These are phyloP conservation scores for Gymnopithys bicolor DNA, from an alignment of 2,797 vertebrate genomes.

Conservation along the genomic window DNA sequence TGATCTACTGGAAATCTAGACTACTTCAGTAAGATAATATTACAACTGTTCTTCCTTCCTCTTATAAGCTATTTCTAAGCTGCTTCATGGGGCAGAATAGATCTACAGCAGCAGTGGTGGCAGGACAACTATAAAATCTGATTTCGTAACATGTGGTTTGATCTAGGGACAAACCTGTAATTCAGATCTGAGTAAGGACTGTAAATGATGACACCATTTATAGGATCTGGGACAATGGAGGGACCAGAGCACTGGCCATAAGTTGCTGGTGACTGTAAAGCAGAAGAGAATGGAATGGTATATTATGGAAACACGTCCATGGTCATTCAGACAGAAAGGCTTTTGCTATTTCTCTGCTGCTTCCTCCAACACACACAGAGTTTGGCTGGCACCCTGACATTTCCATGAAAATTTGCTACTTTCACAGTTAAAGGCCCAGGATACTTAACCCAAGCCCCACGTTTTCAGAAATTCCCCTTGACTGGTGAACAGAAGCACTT, in stretches of 20 bases:
- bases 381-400: not conserved
- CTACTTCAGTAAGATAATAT: not conserved
- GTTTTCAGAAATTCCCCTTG: not conserved
- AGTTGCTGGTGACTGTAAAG: not conserved
- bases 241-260: not conserved
- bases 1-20: not conserved
- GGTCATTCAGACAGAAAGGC: not conserved
- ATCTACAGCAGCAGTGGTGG: slow-evolving; percentile 1
- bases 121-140: slow-evolving; percentile 15
- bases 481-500: slow-evolving; percentile 57
- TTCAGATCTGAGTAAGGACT: not conserved
- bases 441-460: not conserved
- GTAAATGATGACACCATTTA: not conserved
- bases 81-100: not conserved
- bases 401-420: not conserved
- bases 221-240: not conserved
- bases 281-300: not conserved
- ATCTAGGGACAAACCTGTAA: not conserved
- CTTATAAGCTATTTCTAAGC: not conserved
- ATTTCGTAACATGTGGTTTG: not conserved
- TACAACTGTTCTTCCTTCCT: slow-evolving; percentile 1
- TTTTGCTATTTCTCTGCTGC: not conserved
- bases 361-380: not conserved
- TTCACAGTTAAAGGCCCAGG: not conserved
- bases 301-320: not conserved